Conservation (phyloP, 2,888 invertebrate species). For the Drosophila acutilabella region DNA sequence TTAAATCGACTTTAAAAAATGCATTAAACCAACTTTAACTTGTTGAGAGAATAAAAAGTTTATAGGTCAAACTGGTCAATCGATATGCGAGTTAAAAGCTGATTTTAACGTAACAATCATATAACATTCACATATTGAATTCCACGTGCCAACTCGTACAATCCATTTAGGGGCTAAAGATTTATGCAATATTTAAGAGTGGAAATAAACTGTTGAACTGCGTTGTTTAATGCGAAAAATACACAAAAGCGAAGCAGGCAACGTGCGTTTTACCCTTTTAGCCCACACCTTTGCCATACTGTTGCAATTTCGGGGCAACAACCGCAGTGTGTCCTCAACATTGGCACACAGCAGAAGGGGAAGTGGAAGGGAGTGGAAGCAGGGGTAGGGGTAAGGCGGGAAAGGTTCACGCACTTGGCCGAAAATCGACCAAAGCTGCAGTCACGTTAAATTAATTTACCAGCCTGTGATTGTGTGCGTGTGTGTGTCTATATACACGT, state of each 20-base stretch:
- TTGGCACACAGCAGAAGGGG: slow-evolving; percentile 49
- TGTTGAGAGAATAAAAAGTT: background rate
- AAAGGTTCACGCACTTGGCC: slow-evolving; percentile 59
- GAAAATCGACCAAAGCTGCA: slow-evolving; percentile 76
- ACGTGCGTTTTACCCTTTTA: background rate
- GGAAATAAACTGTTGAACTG: slow-evolving; percentile 19
- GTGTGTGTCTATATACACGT: slow-evolving; percentile 1
- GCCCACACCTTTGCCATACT: background rate
- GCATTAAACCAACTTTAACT: too few species aligned
- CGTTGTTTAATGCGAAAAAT: slow-evolving; percentile 73
- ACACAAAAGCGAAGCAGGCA: slow-evolving; percentile 55
- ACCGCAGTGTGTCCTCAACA: slow-evolving; percentile 73
- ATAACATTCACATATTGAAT: slow-evolving; percentile 31
- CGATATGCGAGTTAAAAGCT: slow-evolving; percentile 46
- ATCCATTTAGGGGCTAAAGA: slow-evolving; percentile 29
- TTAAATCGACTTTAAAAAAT: too few species aligned
- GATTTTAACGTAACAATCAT: slow-evolving; percentile 15
- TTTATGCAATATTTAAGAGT: slow-evolving; percentile 62
- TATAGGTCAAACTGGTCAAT: background rate
- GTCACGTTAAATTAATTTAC: slow-evolving; percentile 82
- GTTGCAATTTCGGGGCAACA: slow-evolving; percentile 69
- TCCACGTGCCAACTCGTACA: slow-evolving; percentile 29
- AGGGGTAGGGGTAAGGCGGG: background rate
- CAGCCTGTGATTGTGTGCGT: slow-evolving; percentile 32
- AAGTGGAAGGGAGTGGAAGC: background rate